Conservation (phyloP, 2,113 vertebrate genomes). For the Suncus etruscus region DNA sequence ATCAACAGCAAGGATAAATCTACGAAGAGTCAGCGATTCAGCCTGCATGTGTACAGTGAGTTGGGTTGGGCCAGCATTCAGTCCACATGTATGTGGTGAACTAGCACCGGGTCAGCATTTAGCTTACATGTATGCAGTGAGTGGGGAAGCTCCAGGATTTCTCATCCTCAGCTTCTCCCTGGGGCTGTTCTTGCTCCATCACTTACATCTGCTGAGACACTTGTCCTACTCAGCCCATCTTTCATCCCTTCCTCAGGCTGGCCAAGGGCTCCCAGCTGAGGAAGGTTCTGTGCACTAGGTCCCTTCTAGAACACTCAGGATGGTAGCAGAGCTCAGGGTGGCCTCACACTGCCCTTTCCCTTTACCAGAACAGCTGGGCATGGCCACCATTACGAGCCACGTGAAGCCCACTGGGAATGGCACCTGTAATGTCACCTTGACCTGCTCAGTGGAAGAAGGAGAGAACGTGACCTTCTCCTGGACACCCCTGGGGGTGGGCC, state of each 20-base stretch:
- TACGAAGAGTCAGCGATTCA: not conserved
- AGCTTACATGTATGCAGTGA: too few relatives aligned
- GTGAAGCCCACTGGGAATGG: conserved; percentile 37
- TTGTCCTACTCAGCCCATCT: too few relatives aligned
- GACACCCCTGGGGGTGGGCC: conserved; percentile 55
- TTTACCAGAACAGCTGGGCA: conserved; percentile 65
- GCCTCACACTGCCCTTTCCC: not conserved
- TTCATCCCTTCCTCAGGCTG: too few relatives aligned
- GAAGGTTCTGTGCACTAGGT: not conserved
- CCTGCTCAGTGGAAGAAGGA: conserved; percentile 65
- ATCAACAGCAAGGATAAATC: conserved; percentile 13
- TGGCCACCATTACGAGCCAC: conserved; percentile 72
- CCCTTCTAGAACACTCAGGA: not conserved
- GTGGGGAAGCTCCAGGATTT: too few relatives aligned
- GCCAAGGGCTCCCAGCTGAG: too few relatives aligned
- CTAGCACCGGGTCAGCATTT: too few relatives aligned
- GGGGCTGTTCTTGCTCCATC: too few relatives aligned
- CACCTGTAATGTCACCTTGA: conserved; percentile 80
- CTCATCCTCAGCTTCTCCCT: too few relatives aligned
- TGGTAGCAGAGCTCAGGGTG: not conserved
- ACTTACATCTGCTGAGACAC: too few relatives aligned
- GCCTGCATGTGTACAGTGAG: conserved; percentile 77
- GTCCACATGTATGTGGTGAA: too few relatives aligned
- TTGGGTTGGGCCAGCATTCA: not conserved
- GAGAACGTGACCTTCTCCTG: conserved; percentile 73